phyloP scores from a whole-genome alignment of 2,888 invertebrate genomes.

The Euzophera pinguis region DNA sequence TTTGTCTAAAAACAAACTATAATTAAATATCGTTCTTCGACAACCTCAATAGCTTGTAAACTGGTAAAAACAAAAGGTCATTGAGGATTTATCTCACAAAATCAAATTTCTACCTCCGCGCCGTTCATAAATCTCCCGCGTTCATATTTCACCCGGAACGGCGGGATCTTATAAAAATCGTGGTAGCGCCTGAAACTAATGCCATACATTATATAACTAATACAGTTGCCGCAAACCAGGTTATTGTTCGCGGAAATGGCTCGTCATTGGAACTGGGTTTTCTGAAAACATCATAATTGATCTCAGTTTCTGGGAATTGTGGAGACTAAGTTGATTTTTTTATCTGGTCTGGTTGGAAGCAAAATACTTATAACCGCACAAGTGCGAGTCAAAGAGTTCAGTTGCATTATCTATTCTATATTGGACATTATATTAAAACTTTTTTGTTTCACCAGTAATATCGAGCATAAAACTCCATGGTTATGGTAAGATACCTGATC shows the following conservation, averaged over 20 bases:
- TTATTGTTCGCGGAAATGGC: background rate
- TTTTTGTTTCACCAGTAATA: too few species aligned
- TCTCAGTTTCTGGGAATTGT: background rate
- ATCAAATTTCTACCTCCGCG: constrained; percentile 12
- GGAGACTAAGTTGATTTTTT: background rate
- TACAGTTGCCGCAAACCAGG: too few species aligned
- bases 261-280: background rate
- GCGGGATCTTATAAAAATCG: constrained; percentile 2
- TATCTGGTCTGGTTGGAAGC: too few species aligned
- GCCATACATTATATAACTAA: background rate
- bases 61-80: constrained; percentile 6
- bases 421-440: too few species aligned
- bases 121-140: constrained; percentile 6
- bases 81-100: constrained; percentile 10
- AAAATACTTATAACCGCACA: too few species aligned
- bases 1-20: too few species aligned
- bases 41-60: background rate
- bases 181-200: background rate
- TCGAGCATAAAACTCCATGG: too few species aligned
- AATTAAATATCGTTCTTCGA: too few species aligned
- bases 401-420: too few species aligned
- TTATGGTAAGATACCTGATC: too few species aligned
- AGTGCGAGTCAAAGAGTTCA: too few species aligned
- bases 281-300: background rate
- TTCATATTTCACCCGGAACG: constrained; percentile 5